Percentiles rank a stretch among this genome's conserved stretches.
phyloP scores from a whole-genome alignment of 2,113 vertebrate genomes.

The Otolemur garnettii region DNA sequence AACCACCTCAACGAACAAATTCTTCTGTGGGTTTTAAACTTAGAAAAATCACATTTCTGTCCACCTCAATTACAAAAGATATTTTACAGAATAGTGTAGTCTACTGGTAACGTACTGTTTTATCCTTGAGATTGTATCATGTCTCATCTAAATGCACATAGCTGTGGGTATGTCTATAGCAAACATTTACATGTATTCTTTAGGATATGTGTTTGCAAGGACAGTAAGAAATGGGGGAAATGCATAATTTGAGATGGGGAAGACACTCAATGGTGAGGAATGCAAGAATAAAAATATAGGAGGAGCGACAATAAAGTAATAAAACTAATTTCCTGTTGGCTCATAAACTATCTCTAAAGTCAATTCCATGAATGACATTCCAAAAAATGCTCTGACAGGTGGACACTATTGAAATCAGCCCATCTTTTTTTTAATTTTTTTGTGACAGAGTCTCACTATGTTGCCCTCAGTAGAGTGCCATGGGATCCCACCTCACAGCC shows the following conservation, averaged over 20 bases:
- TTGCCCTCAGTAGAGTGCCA: too few species aligned
- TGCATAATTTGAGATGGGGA: constrained; percentile 1
- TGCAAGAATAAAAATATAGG: constrained; percentile 36
- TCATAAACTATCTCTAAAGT: constrained; percentile 54
- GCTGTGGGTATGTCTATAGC: neutral
- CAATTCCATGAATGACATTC: constrained; percentile 22
- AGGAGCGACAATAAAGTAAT: constrained; percentile 62
- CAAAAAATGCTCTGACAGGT: constrained; percentile 25
- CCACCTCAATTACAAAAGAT: constrained; percentile 5
- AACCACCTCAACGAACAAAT: constrained; percentile 3
- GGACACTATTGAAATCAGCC: neutral
- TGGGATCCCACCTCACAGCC: too few species aligned
- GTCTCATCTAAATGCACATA: neutral
- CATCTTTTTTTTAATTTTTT: neutral
- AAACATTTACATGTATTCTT: neutral
- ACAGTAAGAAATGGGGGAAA: constrained; percentile 33
- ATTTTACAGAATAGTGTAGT: constrained; percentile 39
- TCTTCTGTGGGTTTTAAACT: constrained; percentile 21
- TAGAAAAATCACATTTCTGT: constrained; percentile 42
- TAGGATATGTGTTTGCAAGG: constrained; percentile 1
- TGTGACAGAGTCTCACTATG: too few species aligned
- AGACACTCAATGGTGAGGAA: constrained; percentile 37
- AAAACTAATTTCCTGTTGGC: constrained; percentile 65
- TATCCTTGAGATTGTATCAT: neutral
- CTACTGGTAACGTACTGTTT: constrained; percentile 44